Evolutionary conservation across 2,888 invertebrate genomes (phyloP).

Genomic region (Melanostoma scalare): DNA sequence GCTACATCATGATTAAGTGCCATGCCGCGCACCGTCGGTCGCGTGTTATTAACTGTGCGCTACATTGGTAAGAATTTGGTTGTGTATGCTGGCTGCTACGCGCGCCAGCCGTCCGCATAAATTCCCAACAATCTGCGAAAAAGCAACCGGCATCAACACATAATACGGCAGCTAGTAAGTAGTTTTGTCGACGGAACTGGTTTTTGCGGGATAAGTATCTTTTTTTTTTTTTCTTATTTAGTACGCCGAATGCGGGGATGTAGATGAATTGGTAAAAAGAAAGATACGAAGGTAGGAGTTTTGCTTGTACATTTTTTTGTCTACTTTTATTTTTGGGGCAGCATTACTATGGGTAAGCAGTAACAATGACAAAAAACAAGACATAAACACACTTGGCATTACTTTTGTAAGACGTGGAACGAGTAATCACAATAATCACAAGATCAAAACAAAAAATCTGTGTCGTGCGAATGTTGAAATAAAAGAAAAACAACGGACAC

Average conservation of each 20-base stretch:
- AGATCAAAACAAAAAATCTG: constrained; percentile 17
- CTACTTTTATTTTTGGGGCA: constrained; percentile 15
- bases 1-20: constrained; percentile 62
- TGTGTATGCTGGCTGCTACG: constrained; percentile 19
- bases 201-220: background rate
- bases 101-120: background rate
- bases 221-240: background rate
- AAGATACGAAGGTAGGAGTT: background rate
- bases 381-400: constrained; percentile 1
- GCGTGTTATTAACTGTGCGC: constrained; percentile 55
- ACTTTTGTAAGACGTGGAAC: constrained; percentile 53
- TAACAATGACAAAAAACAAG: background rate
- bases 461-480: constrained; percentile 7
- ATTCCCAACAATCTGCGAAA: constrained; percentile 33
- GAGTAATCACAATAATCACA: constrained; percentile 36
- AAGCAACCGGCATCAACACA: constrained; percentile 36
- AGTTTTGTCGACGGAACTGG: background rate
- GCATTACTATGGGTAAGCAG: constrained; percentile 5
- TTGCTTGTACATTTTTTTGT: background rate
- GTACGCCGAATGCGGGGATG: constrained; percentile 31
- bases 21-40: constrained; percentile 35
- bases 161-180: background rate
- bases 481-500: too few species aligned
- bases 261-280: constrained; percentile 48
- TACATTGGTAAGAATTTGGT: constrained; percentile 44